Base-by-base conservation (phyloP, 2,113 vertebrate species). In the human (Homo sapiens) region DNA sequence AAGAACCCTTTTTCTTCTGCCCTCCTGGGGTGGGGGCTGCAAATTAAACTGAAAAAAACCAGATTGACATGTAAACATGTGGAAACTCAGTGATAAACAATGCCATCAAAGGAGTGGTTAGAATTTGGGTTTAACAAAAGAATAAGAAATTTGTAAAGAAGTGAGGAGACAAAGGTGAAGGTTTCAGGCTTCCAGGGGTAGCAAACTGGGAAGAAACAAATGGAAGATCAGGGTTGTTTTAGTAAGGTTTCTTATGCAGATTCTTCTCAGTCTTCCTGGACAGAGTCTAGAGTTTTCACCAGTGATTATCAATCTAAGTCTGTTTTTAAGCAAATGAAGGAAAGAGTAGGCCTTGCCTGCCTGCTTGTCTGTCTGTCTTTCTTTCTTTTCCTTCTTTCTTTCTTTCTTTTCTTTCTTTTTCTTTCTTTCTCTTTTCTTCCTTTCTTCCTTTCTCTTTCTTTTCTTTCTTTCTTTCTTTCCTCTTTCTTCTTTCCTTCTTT, bases 391-490 rank as follows among this genome's bases (percentile, higher is more conserved):
- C 14, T 50, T 4, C 48, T 14, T 50, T 14, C 13, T 50, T 50
- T 14, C 16, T 17, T 50, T 1, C 0, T 14, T 14, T 52, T 16
- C 50, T 50, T 50, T 4, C 38, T 38, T 2, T 50, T 12, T 3
- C 11, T 13, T 3, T 4, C 4, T 14, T 14, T 4, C 14, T 52
- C 4, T 1, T 50, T 50, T 4, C 50, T 52, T 52, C 3, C 50
- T 52, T 52, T 1, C 14, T 52, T 52, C 45, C 45, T 40, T 40
- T 40, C 40, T 17, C 52, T 52, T 52, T 5, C 52, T 52, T 18
- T 52, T 16, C 50, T 50, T 50, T 4, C 50, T 40, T 40, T 40
- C 40, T 40, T 40, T 3, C 50, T 50, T 50, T 1, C 50, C 2
- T 50, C 50, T 14, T 50, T 50, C 50, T 50, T 43, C 43, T 14